These are phyloP conservation scores for Gila orcuttii DNA, from an alignment of 2,113 vertebrate genomes.

Conservation along the genomic window DNA sequence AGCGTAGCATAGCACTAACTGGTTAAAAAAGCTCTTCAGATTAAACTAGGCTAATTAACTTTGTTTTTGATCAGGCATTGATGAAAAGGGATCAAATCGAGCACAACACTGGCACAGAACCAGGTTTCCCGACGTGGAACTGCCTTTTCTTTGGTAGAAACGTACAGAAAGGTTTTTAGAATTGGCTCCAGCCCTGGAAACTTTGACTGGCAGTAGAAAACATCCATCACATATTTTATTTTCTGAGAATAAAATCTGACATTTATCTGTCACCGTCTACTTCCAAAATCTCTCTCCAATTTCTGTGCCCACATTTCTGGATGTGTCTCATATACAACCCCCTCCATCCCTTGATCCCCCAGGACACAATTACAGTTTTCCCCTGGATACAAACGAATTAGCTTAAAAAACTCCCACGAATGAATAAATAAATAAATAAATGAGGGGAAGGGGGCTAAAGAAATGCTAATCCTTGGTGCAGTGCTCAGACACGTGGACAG, in stretches of 20 bases:
- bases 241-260: neutral
- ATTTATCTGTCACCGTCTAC: neutral
- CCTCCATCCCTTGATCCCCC: conserved; percentile 64
- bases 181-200: neutral
- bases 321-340: neutral
- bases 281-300: conserved; percentile 7
- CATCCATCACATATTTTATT: neutral
- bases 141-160: neutral
- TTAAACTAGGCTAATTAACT: neutral
- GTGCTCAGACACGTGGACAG: conserved; percentile 45
- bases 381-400: conserved; percentile 79
- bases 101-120: neutral
- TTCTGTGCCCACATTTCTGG: neutral
- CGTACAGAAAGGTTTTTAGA: neutral
- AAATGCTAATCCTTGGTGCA: conserved; percentile 71
- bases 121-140: neutral
- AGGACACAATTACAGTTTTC: conserved; percentile 80
- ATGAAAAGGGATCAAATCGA: neutral
- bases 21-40: neutral
- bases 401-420: conserved; percentile 75
- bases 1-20: neutral
- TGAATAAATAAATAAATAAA: conserved; percentile 75
- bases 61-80: neutral
- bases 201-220: neutral
- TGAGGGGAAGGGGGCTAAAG: conserved; percentile 63